Evolutionary conservation across 2,113 vertebrate genomes (phyloP).

Genomic region (Hystrix cristata): DNA sequence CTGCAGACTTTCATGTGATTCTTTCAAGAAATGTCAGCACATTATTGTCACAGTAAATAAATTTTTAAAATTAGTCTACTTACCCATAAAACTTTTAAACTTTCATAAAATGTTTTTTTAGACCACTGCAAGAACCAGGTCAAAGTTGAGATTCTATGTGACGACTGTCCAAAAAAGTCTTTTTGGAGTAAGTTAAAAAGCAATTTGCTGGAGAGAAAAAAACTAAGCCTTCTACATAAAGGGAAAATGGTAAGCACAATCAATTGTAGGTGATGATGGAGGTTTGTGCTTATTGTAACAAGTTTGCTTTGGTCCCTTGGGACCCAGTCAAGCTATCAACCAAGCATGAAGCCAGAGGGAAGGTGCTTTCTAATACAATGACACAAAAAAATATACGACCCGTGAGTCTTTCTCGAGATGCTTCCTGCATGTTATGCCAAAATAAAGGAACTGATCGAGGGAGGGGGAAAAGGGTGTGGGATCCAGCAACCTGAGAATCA

Average conservation of each 20-base stretch:
- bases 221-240: not conserved
- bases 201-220: not conserved
- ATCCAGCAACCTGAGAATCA: not conserved
- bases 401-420: conserved; percentile 35
- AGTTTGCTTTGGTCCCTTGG: not conserved
- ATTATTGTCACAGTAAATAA: conserved; percentile 40
- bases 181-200: conserved; percentile 57
- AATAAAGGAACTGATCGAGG: conserved; percentile 44
- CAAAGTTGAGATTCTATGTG: conserved; percentile 46
- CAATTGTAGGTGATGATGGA: not conserved
- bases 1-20: not conserved
- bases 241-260: not conserved
- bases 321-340: conserved; percentile 13
- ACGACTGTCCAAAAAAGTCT: conserved; percentile 23
- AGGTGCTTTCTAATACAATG: conserved; percentile 39
- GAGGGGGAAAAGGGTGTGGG: not conserved
- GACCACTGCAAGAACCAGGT: not conserved
- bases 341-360: conserved; percentile 27
- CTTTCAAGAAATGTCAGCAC: not conserved
- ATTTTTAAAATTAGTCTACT: conserved; percentile 57
- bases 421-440: not conserved
- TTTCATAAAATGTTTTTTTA: conserved; percentile 43
- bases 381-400: not conserved
- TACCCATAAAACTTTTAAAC: conserved; percentile 52
- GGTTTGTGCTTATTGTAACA: not conserved